Conservation (phyloP, 30 jellyfish, hydroid and myxozoan genomes). For the Aurelia coerulea region DNA sequence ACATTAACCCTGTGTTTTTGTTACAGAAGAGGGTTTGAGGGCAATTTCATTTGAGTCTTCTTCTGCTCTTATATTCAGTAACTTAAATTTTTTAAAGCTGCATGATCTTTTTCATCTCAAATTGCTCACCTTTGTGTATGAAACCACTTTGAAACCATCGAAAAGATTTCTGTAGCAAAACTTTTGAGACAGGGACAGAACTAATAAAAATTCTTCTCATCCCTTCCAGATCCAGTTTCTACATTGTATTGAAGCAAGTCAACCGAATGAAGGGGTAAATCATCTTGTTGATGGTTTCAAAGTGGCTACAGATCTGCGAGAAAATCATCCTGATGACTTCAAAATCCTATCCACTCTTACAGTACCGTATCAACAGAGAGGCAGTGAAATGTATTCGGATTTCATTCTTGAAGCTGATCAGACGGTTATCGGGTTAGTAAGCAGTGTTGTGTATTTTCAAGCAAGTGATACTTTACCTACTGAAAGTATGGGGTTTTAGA, state of each 20-base stretch:
- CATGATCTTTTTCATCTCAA: too few relatives aligned
- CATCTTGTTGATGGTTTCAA: constrained; percentile 77
- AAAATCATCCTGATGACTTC: constrained; percentile 47
- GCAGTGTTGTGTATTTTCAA: background rate
- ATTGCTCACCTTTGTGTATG: too few relatives aligned
- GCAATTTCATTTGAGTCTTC: too few relatives aligned
- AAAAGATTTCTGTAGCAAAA: too few relatives aligned
- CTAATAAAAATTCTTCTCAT: background rate
- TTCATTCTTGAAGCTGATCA: constrained; percentile 52
- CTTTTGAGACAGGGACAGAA: too few relatives aligned
- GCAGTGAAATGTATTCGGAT: constrained; percentile 63
- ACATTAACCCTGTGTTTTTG: too few relatives aligned
- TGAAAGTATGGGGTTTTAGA: too few relatives aligned
- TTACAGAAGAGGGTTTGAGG: too few relatives aligned
- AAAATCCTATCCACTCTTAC: constrained; percentile 49
- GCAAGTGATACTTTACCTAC: background rate
- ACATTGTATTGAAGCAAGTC: constrained; percentile 64
- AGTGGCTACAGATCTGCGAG: constrained; percentile 63
- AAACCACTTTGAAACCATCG: too few relatives aligned
- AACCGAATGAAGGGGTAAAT: constrained; percentile 50
- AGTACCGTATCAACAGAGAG: constrained; percentile 61
- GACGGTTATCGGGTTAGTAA: constrained; percentile 69
- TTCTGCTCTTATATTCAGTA: too few relatives aligned
- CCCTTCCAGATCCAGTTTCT: constrained; percentile 67
- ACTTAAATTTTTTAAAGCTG: too few relatives aligned